phyloP scores from a whole-genome alignment of 2,888 invertebrate species.

The Drosophila trichaetosa region DNA sequence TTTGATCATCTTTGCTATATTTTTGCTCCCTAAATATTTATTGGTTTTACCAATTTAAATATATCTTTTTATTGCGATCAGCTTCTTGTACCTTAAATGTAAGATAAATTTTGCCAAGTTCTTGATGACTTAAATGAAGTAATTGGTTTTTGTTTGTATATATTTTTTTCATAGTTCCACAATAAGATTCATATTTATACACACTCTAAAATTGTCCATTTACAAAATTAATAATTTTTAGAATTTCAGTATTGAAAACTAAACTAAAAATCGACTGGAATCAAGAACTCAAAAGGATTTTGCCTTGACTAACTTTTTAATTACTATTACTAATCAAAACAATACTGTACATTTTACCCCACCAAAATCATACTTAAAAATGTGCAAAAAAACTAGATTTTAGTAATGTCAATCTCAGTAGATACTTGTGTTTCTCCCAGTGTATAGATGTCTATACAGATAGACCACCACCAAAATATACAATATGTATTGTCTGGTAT shows the following conservation, averaged over 20 bases:
- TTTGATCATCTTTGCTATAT: no score
- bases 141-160: no score
- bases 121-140: neutral
- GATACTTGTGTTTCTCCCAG: neutral
- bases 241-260: neutral
- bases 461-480: conserved; percentile 34
- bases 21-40: neutral
- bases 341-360: fast-evolving
- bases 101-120: neutral
- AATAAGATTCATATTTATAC: neutral
- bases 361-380: neutral
- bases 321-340: neutral
- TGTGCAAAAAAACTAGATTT: neutral
- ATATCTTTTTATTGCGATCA: neutral
- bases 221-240: neutral
- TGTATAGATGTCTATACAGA: neutral
- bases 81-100: neutral
- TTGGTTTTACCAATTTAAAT: fast-evolving
- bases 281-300: neutral
- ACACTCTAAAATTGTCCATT: neutral
- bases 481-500: conserved; percentile 39
- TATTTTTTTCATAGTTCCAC: neutral
- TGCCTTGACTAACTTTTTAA: neutral
- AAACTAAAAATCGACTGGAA: no score
- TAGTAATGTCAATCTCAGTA: neutral